Evolutionary conservation across 2,888 invertebrate genomes (phyloP), one percentile per base, ranked within the genome.

Genomic region (Eilema caniola): DNA sequence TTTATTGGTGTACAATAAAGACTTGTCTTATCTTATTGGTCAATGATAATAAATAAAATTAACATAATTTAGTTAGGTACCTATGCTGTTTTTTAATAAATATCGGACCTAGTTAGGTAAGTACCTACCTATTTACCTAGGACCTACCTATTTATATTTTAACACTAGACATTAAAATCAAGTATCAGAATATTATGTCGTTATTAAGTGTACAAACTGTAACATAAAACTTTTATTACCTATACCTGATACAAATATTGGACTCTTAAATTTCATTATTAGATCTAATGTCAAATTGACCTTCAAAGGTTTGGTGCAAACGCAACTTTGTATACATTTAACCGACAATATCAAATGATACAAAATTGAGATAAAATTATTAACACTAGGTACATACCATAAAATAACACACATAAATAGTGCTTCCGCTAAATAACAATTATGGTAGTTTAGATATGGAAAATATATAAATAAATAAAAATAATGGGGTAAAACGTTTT

Each of bases 361-460:
- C 16, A 53, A 20, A 24, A 25, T 63, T 64, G 64, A 25, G 53
- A 64, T 57, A 57, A 23, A 10, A 57, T n/a, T 37, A 57, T 33
- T 56, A 37, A 41, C 56, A 56, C 28, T 31, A n/a, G n/a, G n/a
- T n/a, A n/a, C n/a, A n/a, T n/a, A 25, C 28, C 41, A 57, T n/a
- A 33, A 24, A 57, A 20, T 24, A 41, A 33, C 66, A 57, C 57
- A 64, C 10, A 63, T 8, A 10, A 53, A 53, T 8, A n/a, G 10
- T 53, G n/a, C 53, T n/a, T 53, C 53, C 53, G 53, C 53, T n/a
- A 53, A 20, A n/a, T 53, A 53, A 53, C n/a, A 20, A 7, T 53
- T 47, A 47, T 37, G 11, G 14, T 37, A 37, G 37, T 33, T 33
- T 33, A 7, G 31, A 33, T 7, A 33, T 33, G 31, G 31, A 33